Conservation (phyloP, 2,797 vertebrate genomes). For the Syngnathus rostellatus region DNA sequence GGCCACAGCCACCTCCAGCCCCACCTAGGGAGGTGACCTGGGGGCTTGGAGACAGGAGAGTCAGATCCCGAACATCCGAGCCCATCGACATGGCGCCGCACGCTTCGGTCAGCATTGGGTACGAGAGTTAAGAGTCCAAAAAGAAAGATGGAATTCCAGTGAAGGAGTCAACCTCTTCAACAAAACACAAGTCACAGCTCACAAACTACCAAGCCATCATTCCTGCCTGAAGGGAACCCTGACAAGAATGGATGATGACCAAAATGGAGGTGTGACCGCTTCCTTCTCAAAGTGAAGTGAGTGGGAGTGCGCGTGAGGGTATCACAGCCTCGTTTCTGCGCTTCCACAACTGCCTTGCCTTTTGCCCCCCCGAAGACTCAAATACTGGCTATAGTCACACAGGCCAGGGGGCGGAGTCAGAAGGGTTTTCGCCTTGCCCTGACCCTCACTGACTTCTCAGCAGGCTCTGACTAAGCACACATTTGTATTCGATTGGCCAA, state of each 20-base stretch:
- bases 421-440: conserved; percentile 66
- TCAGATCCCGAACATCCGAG: conserved; percentile 87
- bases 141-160: conserved; percentile 31
- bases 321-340: conserved; percentile 70
- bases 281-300: conserved; percentile 12
- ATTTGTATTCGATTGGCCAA: conserved; percentile 27
- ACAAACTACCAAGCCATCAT: conserved; percentile 15
- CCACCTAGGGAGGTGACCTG: conserved; percentile 75
- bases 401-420: conserved; percentile 76
- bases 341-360: conserved; percentile 72
- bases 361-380: conserved; percentile 77
- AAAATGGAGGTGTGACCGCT: conserved; percentile 3
- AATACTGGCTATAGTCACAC: conserved; percentile 73
- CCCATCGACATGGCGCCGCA: conserved; percentile 75
- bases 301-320: conserved; percentile 37
- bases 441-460: conserved; percentile 42
- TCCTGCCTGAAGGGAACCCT: conserved; percentile 11
- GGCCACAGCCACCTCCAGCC: conserved; percentile 75
- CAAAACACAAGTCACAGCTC: conserved; percentile 22
- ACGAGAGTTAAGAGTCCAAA: conserved; percentile 24
- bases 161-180: conserved; percentile 9
- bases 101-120: conserved; percentile 64
- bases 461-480: conserved; percentile 45
- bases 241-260: conserved; percentile 9
- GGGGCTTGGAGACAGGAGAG: conserved; percentile 72